phyloP scores from a whole-genome alignment of 2,797 vertebrate species.

The Psittacula derbiana region DNA sequence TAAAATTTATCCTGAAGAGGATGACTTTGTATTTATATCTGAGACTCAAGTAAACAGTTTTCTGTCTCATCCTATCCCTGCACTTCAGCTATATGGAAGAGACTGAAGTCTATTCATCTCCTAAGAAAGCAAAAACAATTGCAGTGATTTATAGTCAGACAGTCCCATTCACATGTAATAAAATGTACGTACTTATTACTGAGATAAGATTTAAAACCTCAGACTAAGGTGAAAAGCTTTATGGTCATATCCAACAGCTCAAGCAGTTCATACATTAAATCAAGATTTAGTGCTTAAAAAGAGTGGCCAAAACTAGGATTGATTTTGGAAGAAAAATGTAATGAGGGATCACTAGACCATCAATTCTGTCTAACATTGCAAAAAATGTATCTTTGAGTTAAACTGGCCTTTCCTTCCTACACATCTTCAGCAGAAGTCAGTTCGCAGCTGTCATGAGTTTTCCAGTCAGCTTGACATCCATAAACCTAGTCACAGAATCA shows the following conservation, averaged over 20 bases:
- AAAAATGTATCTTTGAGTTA: background rate
- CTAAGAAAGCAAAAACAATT: slow-evolving; percentile 10
- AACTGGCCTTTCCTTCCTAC: background rate
- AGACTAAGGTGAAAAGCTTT: slow-evolving; percentile 10
- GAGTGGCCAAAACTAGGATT: slow-evolving; percentile 42
- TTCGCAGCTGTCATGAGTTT: background rate
- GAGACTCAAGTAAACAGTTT: slow-evolving; percentile 1
- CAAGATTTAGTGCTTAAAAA: slow-evolving; percentile 27
- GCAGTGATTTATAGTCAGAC: background rate
- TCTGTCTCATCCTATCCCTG: background rate
- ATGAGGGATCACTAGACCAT: slow-evolving; percentile 59
- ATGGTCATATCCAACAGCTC: background rate
- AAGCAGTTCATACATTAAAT: slow-evolving; percentile 42
- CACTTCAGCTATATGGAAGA: background rate
- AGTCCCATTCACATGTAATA: background rate
- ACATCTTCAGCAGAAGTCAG: background rate
- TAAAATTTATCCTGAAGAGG: slow-evolving; percentile 22
- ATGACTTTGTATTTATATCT: background rate
- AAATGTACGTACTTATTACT: slow-evolving; percentile 45
- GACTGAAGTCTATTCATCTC: background rate
- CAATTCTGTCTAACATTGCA: slow-evolving; percentile 33
- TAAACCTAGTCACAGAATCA: background rate
- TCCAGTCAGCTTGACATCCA: background rate
- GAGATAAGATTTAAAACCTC: slow-evolving; percentile 43
- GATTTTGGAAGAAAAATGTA: slow-evolving; percentile 26